Evolutionary conservation across 2,797 vertebrate species (phyloP).

Genomic region (Poeciliopsis presidionis): DNA sequence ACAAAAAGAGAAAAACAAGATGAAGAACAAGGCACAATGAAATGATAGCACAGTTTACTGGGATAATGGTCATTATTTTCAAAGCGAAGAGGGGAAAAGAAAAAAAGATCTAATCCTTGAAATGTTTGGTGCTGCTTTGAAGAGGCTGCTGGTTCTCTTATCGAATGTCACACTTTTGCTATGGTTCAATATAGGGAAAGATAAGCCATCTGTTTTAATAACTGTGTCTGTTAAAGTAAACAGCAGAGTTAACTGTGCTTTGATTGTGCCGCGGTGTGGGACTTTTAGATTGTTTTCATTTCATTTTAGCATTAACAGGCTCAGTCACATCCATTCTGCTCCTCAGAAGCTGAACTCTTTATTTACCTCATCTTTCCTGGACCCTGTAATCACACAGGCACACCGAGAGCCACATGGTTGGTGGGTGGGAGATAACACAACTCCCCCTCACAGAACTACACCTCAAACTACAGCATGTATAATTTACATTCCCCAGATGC

Average conservation of each 20-base stretch:
- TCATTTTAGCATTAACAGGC: conserved; percentile 27
- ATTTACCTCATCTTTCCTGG: conserved; percentile 65
- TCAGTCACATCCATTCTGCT: conserved; percentile 37
- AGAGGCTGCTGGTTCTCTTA: conserved; percentile 6
- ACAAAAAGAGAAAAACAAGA: neutral
- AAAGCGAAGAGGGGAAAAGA: neutral
- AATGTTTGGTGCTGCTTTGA: conserved; percentile 15
- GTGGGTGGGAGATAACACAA: conserved; percentile 3
- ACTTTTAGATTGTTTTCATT: conserved; percentile 19
- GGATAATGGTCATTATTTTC: neutral
- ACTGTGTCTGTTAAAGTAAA: conserved; percentile 47
- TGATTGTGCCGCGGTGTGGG: conserved; percentile 34
- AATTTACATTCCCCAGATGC: conserved; percentile 84
- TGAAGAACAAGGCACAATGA: neutral
- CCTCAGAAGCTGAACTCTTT: conserved; percentile 54
- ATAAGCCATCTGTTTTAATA: conserved; percentile 31
- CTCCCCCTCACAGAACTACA: conserved; percentile 47
- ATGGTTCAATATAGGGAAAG: conserved; percentile 10
- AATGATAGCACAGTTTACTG: neutral
- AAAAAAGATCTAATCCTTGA: neutral
- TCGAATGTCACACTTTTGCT: neutral
- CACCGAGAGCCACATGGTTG: conserved; percentile 26
- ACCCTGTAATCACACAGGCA: conserved; percentile 70
- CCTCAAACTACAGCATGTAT: conserved; percentile 73
- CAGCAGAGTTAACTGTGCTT: conserved; percentile 30